phyloP scores from a whole-genome alignment of 2,113 vertebrate species.

The Sclerurus mexicanus region DNA sequence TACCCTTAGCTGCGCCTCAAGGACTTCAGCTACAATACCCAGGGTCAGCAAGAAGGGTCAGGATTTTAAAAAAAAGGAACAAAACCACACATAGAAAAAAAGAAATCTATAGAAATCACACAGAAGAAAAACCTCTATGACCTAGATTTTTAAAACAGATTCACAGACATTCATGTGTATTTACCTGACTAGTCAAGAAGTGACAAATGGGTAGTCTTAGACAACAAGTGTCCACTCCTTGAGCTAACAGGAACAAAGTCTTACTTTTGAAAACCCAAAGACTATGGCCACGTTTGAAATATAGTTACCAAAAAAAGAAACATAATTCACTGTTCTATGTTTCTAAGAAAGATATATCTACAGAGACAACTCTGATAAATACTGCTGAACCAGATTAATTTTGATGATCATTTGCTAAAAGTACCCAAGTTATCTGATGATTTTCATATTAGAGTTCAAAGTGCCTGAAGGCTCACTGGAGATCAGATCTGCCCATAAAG shows the following conservation, averaged over 20 bases:
- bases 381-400: not conserved
- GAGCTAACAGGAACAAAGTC: not conserved
- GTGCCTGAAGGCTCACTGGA: not conserved
- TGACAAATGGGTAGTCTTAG: not conserved
- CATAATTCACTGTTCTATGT: not conserved
- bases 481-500: not conserved
- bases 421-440: not conserved
- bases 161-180: not conserved
- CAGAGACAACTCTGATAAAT: not conserved
- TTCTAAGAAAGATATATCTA: not conserved
- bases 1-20: not conserved
- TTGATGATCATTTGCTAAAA: not conserved
- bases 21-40: not conserved
- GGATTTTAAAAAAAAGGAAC: too few species aligned
- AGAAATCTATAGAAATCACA: not conserved
- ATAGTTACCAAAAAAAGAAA: accelerated
- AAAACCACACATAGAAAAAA: not conserved
- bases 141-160: not conserved
- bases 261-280: not conserved
- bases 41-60: not conserved
- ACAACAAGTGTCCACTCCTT: not conserved
- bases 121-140: not conserved
- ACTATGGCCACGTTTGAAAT: not conserved
- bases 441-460: not conserved
- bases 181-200: not conserved